Evolutionary conservation across 1,140 invertebrate genomes (phyloP), one percentile per base, ranked within the genome.

Genomic region (Stegodyphus dumicola): DNA sequence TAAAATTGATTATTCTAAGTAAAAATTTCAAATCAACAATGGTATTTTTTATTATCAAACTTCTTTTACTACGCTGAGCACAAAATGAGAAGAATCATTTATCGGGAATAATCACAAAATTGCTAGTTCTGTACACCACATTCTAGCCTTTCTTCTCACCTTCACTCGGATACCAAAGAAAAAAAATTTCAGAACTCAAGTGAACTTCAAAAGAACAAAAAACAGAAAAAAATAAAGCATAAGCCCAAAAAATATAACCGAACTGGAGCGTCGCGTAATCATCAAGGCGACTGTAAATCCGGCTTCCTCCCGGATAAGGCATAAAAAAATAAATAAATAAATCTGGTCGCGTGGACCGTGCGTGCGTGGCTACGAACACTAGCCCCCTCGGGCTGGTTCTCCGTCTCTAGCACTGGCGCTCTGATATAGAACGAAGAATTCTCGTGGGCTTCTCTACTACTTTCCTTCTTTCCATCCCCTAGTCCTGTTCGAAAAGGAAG

Each of bases 281-380:
- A 79, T 79, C 77, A 79, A 13, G 11, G 66, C 18, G 77, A 17
- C 66, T 79, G 77, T 79, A 79, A 79, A 79, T 79, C 77, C 66
- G 66, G 77, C 77, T 70, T 79, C 56, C 66, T 48, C 18, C 51
- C 17, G 49, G 65, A 54, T 60, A 69, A 79, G 51, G 18, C 65
- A 70, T 33, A 33, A 54, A 75, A 75, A 75, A 56, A 69, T 6
- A 15, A 18, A 56, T 33, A 66, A 77, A 77, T 70, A 49, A n/a
- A 65, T 49, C 9, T 60, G 7, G 56, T 56, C 65, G 17, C 65
- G 17, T 66, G 56, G 60, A 18, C 51, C 77, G 78, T 81, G 78
- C 78, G 78, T 81, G 78, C 69, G 56, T 81, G 54, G 78, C 78
- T 65, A 17, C 9, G 9, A 48, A 78, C 60, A 52, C 77, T 48